Base-by-base conservation (phyloP, 2,888 invertebrate genomes). In the Machimus atricapillus region DNA sequence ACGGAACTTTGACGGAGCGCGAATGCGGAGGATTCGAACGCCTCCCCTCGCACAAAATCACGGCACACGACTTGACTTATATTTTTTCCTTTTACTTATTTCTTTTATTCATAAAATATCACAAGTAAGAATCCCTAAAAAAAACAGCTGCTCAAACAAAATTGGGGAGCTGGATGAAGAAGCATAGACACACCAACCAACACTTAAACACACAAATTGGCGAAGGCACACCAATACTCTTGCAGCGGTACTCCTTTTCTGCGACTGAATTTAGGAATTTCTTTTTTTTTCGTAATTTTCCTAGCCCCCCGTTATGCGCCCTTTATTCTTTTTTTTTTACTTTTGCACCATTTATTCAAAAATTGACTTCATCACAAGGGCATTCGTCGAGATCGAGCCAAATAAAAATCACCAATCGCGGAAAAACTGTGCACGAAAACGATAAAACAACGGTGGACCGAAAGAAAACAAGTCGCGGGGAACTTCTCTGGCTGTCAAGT, bases 181-280 rank as follows among this genome's bases (percentile, higher is more conserved):
- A 82, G 58, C 82, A 82, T 37, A 82, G 82, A 31, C n/a, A 82
- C 82, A 82, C 82, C 58, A 82, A 82, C 82, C 82, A 82, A 82
- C 82, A 82, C 82, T 66, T 7, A 34, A 34, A 82, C 82, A 82
- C 82, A 58, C 56, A 66, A n/a, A 58, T 66, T 52, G 79, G 52
- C 46, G 52, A 79, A 79, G 27, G 52, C 79, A 79, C 79, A 46
- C 46, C 46, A 52, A 79, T 52, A 79, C 40, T 27, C 8, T 3
- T 23, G 66, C 27, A 79, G 79, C 79, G 6, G 52, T 79, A 79
- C 27, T 79, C 78, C 40, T 78, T 40, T 78, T 40, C 52, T 79
- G 79, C 79, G 52, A 79, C 79, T 79, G 37, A 37, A 76, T 76
- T 43, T 27, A 16, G 52, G 27, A 79, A 79, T 79, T 79, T 79